A percentile compares a stretch with the other conserved stretches of the same genome.
Evolutionary conservation across 2,797 vertebrate genomes (phyloP).

Genomic region (Eremophila alpestris): DNA sequence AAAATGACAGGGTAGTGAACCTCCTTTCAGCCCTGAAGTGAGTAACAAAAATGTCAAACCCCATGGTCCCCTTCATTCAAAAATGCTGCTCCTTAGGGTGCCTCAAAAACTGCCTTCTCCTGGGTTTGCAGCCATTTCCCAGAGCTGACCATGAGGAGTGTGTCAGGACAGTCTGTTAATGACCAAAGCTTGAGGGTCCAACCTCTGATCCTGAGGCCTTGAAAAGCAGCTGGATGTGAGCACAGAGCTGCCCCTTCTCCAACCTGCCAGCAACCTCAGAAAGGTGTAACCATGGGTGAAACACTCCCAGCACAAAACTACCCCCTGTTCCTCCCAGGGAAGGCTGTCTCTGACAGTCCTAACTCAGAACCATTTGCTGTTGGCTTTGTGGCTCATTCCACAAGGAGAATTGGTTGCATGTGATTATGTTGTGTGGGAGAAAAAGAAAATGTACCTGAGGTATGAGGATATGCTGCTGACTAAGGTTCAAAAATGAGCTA

Average conservation of each 20-base stretch:
- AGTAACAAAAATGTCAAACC: neutral
- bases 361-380: neutral
- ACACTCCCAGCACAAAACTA: neutral
- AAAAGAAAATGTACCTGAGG: neutral
- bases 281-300: neutral
- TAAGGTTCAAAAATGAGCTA: neutral
- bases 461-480: neutral
- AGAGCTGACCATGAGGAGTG: neutral
- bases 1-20: slow-evolving; percentile 5
- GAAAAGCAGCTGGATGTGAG: neutral
- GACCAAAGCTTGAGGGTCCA: neutral
- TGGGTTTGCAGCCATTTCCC: neutral
- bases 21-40: slow-evolving; percentile 6
- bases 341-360: neutral
- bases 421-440: neutral
- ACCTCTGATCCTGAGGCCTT: neutral
- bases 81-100: neutral
- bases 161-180: neutral
- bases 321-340: neutral
- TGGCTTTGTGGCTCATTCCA: neutral
- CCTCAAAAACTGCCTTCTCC: neutral
- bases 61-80: neutral
- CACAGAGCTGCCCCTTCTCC: neutral
- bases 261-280: neutral
- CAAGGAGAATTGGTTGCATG: neutral